Evolutionary conservation across 2,888 invertebrate species (phyloP), one percentile per base, ranked within the genome.

Genomic region (Drosophila villosipedis): DNA sequence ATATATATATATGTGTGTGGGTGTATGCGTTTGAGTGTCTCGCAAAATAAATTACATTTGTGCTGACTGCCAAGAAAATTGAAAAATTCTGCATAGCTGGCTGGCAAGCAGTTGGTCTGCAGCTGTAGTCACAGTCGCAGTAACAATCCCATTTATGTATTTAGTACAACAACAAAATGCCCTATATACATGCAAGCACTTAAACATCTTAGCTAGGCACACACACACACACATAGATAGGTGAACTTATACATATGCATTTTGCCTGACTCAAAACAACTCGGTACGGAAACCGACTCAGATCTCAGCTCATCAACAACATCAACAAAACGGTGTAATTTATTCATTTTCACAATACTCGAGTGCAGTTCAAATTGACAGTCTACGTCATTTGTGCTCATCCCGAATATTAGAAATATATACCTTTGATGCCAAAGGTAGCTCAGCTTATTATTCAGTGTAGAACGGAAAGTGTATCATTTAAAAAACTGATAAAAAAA

Each of bases 11-110:
- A 1, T 25, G 19, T 62, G 31, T 19, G 55, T 31, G 53, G 54
- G 50, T 69, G 57, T 50, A 39, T 61, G 41, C 33, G 22, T 50
- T 28, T 53, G 12, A 62, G 12, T 68, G 57, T 66, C 14, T 55
- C 64, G 70, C 39, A 77, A 85, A 85, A 80, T 83, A 88, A 85
- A 88, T 85, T 88, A 82, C 82, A 75, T 75, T 83, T 85, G 62
- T 83, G 79, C 70, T 76, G 78, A 67, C 72, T 85, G 83, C 83
- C 80, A 88, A 82, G 80, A 80, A 88, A 88, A 83, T 88, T 88
- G 83, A 85, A 88, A 85, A 83, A 82, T 75, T 79, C 77, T 74
- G 76, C 79, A 68, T 79, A 71, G 70, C 74, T 84, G 81, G 70
- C 74, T 84, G 81, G 73, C 75, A 81, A 72, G 66, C 68, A 73